Evolutionary conservation across 1,140 invertebrate genomes (phyloP), one percentile per base, ranked within the genome.

Genomic region (Cecropterus lyciades): DNA sequence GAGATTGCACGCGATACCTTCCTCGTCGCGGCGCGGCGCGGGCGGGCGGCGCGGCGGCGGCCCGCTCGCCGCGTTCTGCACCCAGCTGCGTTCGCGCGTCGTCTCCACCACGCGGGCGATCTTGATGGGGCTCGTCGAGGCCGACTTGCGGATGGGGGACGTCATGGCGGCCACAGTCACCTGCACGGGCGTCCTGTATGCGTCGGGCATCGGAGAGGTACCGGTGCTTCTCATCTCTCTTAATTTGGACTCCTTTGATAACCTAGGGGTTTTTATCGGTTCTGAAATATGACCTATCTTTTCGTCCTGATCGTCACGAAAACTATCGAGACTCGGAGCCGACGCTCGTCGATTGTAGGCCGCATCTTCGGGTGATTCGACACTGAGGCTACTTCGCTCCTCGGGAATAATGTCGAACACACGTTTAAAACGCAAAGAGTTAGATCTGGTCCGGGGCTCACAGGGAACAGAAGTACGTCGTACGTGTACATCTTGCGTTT

Each of bases 391-490:
- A 67, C 89, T 91, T 66, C 82, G 85, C 67, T 93, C 93, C 76
- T 93, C 93, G 0, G 92, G 92, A 55, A 93, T 93, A 7, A 89
- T 90, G 51, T 93, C 93, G 67, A 93, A 93, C 14, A 87, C 81
- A 27, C 85, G 85, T 48, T 78, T 79, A 66, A 92, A 93, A 24
- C 85, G 78, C 53, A 91, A 70, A 13, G 84, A 91, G 60, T 88
- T 85, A 3, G 89, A 86, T 14, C 84, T 75, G 14, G 82, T 67
- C 20, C 84, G 77, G 24, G 73, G 57, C 20, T 82, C 80, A 45
- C 69, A 79, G 33, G 88, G 85, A 24, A 88, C 76, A 7, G 85
- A 85, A 5, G 82, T 76, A 40, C 87, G 78, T 20, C 82, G 79
- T 8, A 63, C 42, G 2, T 65, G 69, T 8, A 55, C n/a, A 7